A percentile compares a stretch with the other conserved stretches of the same genome.
These are phyloP conservation scores for Sardinella longiceps DNA, from an alignment of 2,797 vertebrate species.

Conservation along the genomic window DNA sequence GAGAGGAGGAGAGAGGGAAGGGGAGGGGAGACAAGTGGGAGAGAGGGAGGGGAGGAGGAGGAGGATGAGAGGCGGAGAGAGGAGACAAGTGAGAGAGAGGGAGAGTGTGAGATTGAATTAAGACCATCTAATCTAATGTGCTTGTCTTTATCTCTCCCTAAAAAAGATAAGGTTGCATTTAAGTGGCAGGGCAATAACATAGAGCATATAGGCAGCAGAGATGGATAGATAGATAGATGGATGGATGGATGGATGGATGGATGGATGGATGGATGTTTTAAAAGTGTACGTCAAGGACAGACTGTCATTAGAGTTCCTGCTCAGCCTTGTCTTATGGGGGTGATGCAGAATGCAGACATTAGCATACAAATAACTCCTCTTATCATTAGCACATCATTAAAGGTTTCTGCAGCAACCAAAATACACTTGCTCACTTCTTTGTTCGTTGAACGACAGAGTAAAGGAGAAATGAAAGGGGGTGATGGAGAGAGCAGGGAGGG, in stretches of 20 bases:
- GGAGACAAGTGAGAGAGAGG: slow-evolving; percentile 7
- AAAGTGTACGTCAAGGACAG: background rate
- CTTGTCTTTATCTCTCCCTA: background rate
- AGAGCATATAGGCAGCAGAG: background rate
- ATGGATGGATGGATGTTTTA: background rate
- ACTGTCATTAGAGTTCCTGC: background rate
- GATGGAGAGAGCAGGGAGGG: background rate
- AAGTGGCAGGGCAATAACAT: background rate
- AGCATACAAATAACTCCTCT: slow-evolving; percentile 8
- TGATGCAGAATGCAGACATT: background rate
- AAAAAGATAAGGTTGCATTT: background rate
- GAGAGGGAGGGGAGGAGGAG: background rate
- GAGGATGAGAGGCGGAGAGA: background rate
- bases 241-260: background rate
- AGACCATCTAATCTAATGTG: background rate
- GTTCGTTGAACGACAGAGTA: background rate
- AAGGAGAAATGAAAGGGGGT: background rate
- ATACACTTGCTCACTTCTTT: background rate
- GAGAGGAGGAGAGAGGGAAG: background rate
- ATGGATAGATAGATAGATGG: background rate
- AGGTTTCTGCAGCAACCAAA: background rate
- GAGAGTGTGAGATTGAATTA: slow-evolving; percentile 22
- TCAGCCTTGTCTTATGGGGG: background rate
- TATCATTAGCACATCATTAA: slow-evolving; percentile 10
- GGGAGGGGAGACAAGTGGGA: too few species aligned